Conservation (phyloP, 2,113 vertebrate species). For the Pleuronectes platessa region DNA sequence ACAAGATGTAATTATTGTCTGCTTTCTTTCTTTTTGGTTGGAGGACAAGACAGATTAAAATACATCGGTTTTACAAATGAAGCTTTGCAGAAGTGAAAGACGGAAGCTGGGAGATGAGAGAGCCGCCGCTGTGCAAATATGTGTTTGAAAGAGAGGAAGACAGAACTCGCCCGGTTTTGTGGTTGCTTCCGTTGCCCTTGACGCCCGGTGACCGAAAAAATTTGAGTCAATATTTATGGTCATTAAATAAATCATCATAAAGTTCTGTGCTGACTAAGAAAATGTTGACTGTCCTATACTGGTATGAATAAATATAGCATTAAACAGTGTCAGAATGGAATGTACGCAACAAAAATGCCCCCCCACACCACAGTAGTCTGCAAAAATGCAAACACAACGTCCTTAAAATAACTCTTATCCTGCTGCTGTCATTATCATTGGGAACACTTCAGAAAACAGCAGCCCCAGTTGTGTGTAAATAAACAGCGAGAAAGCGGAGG, state of each 20-base stretch:
- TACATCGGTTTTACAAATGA: constrained; percentile 58
- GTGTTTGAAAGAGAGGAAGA: constrained; percentile 30
- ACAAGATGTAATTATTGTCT: constrained; percentile 66
- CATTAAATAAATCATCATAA: constrained; percentile 48
- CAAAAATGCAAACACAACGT: constrained; percentile 73
- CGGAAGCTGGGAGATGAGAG: constrained; percentile 41
- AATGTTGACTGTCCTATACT: constrained; percentile 29
- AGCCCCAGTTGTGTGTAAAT: constrained; percentile 75
- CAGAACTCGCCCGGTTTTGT: constrained; percentile 21
- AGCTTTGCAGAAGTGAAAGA: constrained; percentile 41
- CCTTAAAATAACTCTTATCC: constrained; percentile 82
- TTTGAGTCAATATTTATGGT: constrained; percentile 59
- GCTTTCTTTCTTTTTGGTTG: constrained; percentile 24
- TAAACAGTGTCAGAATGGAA: constrained; percentile 48
- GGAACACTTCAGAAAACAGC: constrained; percentile 79
- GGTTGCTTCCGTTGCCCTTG: constrained; percentile 50
- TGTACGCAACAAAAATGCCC: constrained; percentile 46
- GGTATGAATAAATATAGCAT: not conserved
- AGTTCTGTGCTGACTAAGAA: constrained; percentile 43
- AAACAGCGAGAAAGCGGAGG: constrained; percentile 66
- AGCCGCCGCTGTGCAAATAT: constrained; percentile 44
- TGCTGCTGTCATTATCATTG: constrained; percentile 78
- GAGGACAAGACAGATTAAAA: constrained; percentile 34
- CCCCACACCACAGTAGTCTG: constrained; percentile 46
- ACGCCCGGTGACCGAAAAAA: constrained; percentile 38